Base-by-base conservation (phyloP, 2,888 invertebrate species). In the Andrena dorsata region DNA sequence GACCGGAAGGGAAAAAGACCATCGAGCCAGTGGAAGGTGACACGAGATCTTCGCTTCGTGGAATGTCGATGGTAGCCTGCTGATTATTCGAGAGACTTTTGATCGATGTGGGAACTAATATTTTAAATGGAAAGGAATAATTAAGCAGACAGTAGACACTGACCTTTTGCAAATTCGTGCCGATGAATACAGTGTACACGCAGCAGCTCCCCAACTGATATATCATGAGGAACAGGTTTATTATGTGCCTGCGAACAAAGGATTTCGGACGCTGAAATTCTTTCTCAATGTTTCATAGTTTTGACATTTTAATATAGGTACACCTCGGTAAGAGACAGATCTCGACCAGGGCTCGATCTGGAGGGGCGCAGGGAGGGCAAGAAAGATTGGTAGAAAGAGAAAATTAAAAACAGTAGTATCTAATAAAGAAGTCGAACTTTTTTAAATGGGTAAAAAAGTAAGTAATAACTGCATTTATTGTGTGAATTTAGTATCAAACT, bases 121-220 rank as follows among this genome's bases (percentile, higher is more conserved):
- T 13, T 41, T 13, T 6, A 2, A 30, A 13, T 6, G 2, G 6
- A 16, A 30, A 4, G 10, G 56, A 41, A 32, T 49, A 7, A 69
- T 63, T 72, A 32, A 53, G 65, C 32, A 32, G 41, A 41, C 8
- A 58, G 28, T 70, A 58, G 28, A 26, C 93, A 90, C 92, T 91
- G 58, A 97, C 97, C 87, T 94, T 95, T 91, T 97, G 95, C n/a
- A 98, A 95, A 94, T 98, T 98, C 80, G 96, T 96, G 0, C 98
- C 96, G 66, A 99, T 97, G 93, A 99, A 99, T 0, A 99, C 97
- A 28, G 98, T 97, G 94, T 99, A 99, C 1, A 99, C 98, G 93
- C 98, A 98, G 93, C 99, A 99, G 66, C 98, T 98, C 64, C 99
- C 99, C 89, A 99, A 95, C 94, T 99, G 99, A 90, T 99, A 99